phyloP scores from a whole-genome alignment of 2,888 invertebrate genomes.

The Lycophotia porphyrea region DNA sequence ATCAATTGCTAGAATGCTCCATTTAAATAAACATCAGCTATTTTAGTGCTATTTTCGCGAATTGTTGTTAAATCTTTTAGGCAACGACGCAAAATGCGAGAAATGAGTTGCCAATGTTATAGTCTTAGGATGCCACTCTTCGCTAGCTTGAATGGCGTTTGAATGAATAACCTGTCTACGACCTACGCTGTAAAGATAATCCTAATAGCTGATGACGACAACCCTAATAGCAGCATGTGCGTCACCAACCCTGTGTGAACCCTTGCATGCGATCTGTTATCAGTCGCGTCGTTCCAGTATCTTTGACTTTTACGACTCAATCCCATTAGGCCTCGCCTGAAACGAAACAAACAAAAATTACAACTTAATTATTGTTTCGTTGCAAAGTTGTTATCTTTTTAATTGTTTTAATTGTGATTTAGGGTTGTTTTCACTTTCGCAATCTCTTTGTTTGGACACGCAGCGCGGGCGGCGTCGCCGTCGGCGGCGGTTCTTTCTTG shows the following conservation, averaged over 20 bases:
- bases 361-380: conserved; percentile 78
- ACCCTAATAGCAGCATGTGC: conserved; percentile 19
- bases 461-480: conserved; percentile 33
- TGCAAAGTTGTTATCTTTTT: conserved; percentile 78
- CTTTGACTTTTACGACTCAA: conserved; percentile 62
- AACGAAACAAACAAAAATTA: conserved; percentile 79
- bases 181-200: conserved; percentile 12
- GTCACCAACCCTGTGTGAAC: conserved; percentile 34
- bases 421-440: conserved; percentile 71
- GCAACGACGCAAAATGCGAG: neutral
- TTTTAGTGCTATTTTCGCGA: neutral
- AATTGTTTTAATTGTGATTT: conserved; percentile 82
- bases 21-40: neutral
- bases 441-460: conserved; percentile 68
- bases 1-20: neutral
- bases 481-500: conserved; percentile 29
- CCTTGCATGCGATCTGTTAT: conserved; percentile 51
- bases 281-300: conserved; percentile 45
- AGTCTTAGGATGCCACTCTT: neutral
- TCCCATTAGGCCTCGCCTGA: conserved; percentile 67
- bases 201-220: conserved; percentile 16
- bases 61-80: neutral
- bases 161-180: neutral
- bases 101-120: neutral
- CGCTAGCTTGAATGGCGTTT: neutral